Conservation (phyloP, 2,888 invertebrate genomes). For the Syrista parreyssii region DNA sequence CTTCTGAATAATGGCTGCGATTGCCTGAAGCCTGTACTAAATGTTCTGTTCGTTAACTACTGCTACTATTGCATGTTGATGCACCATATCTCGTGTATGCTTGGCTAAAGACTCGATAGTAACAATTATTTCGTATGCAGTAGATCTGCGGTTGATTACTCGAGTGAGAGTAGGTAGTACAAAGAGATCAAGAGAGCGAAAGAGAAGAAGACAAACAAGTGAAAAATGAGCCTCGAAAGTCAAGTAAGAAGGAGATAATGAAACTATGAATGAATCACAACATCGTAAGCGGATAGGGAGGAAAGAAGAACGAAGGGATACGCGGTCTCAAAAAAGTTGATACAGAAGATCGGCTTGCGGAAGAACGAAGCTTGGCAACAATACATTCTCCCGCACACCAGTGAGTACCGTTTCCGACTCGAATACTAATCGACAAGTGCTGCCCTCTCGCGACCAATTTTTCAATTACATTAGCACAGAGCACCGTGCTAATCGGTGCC, state of each 20-base stretch:
- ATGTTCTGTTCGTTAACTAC: no score
- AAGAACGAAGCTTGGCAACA: not conserved
- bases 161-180: no score
- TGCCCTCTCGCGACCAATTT: not conserved
- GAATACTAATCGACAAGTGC: not conserved
- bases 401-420: not conserved
- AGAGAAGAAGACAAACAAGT: not conserved
- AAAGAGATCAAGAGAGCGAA: not conserved
- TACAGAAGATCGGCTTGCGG: not conserved
- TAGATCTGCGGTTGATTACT: no score
- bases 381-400: not conserved
- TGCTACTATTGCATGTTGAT: no score
- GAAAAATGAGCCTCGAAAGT: no score
- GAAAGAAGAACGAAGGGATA: not conserved
- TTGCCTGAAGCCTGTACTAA: no score
- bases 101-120: no score
- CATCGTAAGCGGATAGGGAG: not conserved
- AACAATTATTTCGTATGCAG: no score
- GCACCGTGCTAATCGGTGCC: no score
- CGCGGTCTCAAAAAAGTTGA: not conserved
- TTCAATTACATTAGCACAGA: not conserved
- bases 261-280: not conserved
- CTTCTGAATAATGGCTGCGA: no score
- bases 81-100: no score
- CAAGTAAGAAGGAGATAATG: not conserved